Conservation (phyloP, 2,888 invertebrate genomes). For the Diloba caeruleocephala region DNA sequence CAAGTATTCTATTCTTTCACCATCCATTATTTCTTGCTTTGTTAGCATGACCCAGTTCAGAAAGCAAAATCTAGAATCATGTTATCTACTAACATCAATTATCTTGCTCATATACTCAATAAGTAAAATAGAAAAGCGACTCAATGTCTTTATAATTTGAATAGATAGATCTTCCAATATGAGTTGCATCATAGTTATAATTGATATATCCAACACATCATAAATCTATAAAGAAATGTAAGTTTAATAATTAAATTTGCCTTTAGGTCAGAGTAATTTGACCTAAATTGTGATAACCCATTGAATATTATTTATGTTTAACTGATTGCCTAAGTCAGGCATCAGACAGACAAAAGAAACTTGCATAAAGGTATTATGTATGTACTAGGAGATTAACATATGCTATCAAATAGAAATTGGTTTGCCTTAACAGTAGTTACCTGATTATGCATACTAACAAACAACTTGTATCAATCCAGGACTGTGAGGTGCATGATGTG, state of each 20-base stretch:
- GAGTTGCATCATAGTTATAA: too few species aligned
- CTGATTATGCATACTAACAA: conserved; percentile 76
- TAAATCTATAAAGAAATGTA: background rate
- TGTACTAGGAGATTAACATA: conserved; percentile 46
- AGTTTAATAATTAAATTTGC: too few species aligned
- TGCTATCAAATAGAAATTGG: conserved; percentile 45
- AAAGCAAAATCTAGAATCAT: conserved; percentile 8
- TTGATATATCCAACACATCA: too few species aligned
- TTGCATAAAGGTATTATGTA: conserved; percentile 12
- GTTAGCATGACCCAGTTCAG: conserved; percentile 23
- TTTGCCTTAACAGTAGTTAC: conserved; percentile 52
- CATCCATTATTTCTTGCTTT: conserved; percentile 16
- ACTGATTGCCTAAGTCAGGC: conserved; percentile 8
- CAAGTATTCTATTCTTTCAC: conserved; percentile 10
- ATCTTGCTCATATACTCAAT: conserved; percentile 3
- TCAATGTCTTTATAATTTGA: background rate
- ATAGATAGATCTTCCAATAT: background rate
- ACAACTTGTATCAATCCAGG: conserved; percentile 83
- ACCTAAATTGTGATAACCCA: too few species aligned
- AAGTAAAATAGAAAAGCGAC: background rate
- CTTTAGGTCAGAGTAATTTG: conserved; percentile 15
- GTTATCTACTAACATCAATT: conserved; percentile 11
- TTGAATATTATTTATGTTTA: conserved; percentile 12
- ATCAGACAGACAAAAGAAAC: conserved; percentile 8
- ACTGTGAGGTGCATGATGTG: conserved; percentile 85